Conservation (phyloP, 2,113 vertebrate species). For the Dicerorhinus sumatrensis region DNA sequence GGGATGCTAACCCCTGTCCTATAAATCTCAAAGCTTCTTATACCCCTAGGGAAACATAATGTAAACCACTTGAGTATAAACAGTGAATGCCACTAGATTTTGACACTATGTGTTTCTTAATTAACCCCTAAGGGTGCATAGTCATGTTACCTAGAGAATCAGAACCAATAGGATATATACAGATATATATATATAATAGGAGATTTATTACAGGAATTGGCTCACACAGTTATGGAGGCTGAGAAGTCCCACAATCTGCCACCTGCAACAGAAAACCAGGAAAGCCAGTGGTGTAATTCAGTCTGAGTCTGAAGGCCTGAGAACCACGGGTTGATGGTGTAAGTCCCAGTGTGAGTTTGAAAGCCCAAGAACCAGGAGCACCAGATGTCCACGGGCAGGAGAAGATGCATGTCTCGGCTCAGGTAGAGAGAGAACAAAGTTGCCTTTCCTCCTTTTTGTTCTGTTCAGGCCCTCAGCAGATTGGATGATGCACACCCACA, state of each 20-base stretch:
- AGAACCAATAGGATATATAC: not conserved
- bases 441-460: not conserved
- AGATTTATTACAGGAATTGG: not conserved
- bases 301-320: not conserved
- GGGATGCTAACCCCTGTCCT: not conserved
- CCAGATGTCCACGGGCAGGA: no score
- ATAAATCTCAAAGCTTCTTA: constrained; percentile 28
- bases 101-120: not conserved
- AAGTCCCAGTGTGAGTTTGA: not conserved
- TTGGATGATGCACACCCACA: not conserved
- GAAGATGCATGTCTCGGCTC: not conserved
- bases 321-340: not conserved
- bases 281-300: not conserved
- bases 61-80: not conserved
- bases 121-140: not conserved
- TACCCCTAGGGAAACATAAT: not conserved
- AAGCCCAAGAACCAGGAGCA: not conserved
- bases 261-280: not conserved
- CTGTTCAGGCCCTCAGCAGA: not conserved
- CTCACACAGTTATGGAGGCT: not conserved
- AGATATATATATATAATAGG: not conserved
- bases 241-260: not conserved
- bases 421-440: not conserved
- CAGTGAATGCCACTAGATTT: not conserved
- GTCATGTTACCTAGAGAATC: not conserved